These are phyloP conservation scores for Watsonalla cultraria DNA, from an alignment of 2,888 invertebrate species.

Conservation along the genomic window DNA sequence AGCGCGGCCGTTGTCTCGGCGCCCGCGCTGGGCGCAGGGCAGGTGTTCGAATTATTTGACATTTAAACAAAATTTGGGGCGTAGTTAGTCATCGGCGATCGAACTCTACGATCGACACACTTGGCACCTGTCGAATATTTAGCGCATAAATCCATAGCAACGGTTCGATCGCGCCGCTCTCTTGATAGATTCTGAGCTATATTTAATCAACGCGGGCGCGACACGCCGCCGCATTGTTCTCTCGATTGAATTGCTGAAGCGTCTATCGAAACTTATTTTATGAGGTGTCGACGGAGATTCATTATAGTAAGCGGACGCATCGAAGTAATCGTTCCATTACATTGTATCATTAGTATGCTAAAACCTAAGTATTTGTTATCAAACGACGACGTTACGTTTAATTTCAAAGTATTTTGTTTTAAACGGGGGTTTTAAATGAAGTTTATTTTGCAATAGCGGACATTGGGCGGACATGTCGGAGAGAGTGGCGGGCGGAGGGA, in stretches of 20 bases:
- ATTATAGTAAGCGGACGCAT: slow-evolving; percentile 24
- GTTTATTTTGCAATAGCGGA: neutral
- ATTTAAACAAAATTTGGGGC: slow-evolving; percentile 77
- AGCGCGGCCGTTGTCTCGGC: neutral
- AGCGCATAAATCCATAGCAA: slow-evolving; percentile 77
- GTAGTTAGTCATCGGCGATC: slow-evolving; percentile 76
- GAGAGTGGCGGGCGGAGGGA: slow-evolving; percentile 16
- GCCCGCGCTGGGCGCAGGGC: slow-evolving; percentile 34
- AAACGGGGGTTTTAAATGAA: too few species aligned
- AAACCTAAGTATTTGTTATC: too few species aligned
- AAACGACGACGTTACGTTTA: neutral
- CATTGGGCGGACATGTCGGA: slow-evolving; percentile 4
- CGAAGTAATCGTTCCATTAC: neutral
- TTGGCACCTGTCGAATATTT: slow-evolving; percentile 80
- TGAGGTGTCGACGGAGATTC: slow-evolving; percentile 48
- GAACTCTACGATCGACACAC: slow-evolving; percentile 76
- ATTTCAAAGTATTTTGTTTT: too few species aligned
- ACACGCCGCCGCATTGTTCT: slow-evolving; percentile 70
- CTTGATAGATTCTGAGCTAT: slow-evolving; percentile 76
- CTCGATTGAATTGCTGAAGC: slow-evolving; percentile 59
- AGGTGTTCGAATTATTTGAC: slow-evolving; percentile 76
- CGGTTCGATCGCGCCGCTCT: slow-evolving; percentile 61
- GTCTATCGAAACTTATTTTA: slow-evolving; percentile 57
- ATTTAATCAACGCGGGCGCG: slow-evolving; percentile 70
- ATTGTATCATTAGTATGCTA: neutral